These are phyloP conservation scores for Eretmochelys imbricata DNA, from an alignment of 2,113 vertebrate genomes.

Conservation along the genomic window DNA sequence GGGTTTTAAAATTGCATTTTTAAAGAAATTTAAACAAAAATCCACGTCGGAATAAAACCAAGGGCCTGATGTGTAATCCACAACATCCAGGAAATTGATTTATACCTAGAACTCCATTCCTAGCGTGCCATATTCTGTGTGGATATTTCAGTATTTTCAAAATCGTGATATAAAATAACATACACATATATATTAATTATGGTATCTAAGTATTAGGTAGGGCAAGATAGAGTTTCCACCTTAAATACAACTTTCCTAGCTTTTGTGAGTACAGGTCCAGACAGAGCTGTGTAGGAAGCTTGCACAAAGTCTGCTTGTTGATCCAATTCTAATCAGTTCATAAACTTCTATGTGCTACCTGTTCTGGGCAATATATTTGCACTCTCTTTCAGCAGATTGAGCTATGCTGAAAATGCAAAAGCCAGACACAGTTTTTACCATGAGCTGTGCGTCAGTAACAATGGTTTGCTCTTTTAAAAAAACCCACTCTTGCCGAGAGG, in stretches of 20 bases:
- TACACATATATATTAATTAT: background rate
- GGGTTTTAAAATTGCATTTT: background rate
- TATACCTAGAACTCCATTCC: background rate
- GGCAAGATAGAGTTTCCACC: slow-evolving; percentile 29
- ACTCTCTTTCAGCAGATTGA: background rate
- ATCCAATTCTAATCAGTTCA: slow-evolving; percentile 54
- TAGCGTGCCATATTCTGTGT: rapidly evolving
- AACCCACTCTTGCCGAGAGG: background rate
- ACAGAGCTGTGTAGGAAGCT: slow-evolving; percentile 60
- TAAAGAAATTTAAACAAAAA: background rate
- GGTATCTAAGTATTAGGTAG: background rate
- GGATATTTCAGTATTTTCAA: background rate
- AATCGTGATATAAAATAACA: background rate
- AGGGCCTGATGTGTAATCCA: background rate
- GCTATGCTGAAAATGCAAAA: background rate
- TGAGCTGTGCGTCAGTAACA: background rate
- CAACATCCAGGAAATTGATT: background rate
- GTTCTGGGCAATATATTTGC: background rate
- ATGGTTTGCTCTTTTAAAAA: background rate
- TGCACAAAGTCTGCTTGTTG: slow-evolving; percentile 55
- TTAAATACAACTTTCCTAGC: slow-evolving; percentile 11
- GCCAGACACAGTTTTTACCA: background rate
- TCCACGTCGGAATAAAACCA: background rate
- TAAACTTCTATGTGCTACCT: background rate
- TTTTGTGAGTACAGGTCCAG: slow-evolving; percentile 50